phyloP scores from a whole-genome alignment of 2,888 invertebrate species.

The Colletes collaris region DNA sequence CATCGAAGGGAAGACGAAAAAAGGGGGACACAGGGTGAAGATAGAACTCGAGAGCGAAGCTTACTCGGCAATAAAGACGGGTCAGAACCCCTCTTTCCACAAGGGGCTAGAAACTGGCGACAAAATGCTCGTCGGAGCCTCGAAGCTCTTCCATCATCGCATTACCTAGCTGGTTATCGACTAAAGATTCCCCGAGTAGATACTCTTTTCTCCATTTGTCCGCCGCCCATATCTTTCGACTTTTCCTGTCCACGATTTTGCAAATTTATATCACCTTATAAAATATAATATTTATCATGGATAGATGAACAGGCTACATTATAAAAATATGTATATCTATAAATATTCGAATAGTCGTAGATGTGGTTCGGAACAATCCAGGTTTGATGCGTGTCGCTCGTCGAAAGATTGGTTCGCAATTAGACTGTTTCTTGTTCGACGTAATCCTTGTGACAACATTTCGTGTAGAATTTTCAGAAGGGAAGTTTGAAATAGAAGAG shows the following conservation, averaged over 20 bases:
- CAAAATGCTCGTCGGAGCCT: constrained; percentile 24
- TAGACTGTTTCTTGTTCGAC: constrained; percentile 28
- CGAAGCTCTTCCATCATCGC: constrained; percentile 49
- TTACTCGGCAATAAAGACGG: constrained; percentile 64
- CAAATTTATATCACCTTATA: too few species aligned
- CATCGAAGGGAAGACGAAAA: neutral
- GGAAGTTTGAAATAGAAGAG: constrained; percentile 7
- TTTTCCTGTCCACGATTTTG: too few species aligned
- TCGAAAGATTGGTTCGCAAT: constrained; percentile 4
- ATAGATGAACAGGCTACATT: too few species aligned
- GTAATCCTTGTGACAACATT: constrained; percentile 10
- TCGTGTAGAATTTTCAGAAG: constrained; percentile 24
- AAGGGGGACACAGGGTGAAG: constrained; percentile 36
- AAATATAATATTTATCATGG: too few species aligned
- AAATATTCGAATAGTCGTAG: too few species aligned
- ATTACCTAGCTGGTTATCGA: constrained; percentile 48
- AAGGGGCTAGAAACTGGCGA: constrained; percentile 25
- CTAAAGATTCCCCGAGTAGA: constrained; percentile 16
- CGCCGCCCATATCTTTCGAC: too few species aligned
- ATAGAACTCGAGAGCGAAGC: constrained; percentile 54
- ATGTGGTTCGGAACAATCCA: neutral
- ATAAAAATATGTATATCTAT: too few species aligned
- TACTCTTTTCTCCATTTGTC: too few species aligned
- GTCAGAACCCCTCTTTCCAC: neutral
- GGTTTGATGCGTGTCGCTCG: too few species aligned